phyloP scores from a whole-genome alignment of 2,888 invertebrate species.

The Luperina nickerlii region DNA sequence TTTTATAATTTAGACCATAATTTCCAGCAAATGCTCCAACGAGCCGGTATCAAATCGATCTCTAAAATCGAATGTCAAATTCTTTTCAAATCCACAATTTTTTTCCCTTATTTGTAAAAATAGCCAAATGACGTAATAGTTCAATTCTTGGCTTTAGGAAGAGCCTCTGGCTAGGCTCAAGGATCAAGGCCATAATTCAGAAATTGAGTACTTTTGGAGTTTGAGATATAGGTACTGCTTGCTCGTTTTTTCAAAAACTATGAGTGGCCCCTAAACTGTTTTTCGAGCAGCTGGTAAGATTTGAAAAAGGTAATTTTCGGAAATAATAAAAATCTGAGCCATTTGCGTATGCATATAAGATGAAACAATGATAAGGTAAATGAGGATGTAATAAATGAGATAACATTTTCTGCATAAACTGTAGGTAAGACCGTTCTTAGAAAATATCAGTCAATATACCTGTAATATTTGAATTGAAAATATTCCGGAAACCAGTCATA shows the following conservation, averaged over 20 bases:
- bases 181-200: background rate
- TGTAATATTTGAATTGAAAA: constrained; percentile 33
- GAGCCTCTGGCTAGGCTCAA: no score
- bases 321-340: constrained; percentile 45
- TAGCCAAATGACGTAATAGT: no score
- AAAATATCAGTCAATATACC: constrained; percentile 33
- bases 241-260: background rate
- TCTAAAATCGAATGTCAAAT: background rate
- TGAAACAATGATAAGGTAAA: constrained; percentile 32
- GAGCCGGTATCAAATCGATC: background rate
- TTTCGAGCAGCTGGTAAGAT: background rate
- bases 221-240: background rate
- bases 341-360: constrained; percentile 32
- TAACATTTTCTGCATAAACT: constrained; percentile 45
- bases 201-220: background rate
- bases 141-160: background rate
- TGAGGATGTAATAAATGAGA: constrained; percentile 36
- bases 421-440: constrained; percentile 36
- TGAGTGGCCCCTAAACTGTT: no score
- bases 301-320: constrained; percentile 26
- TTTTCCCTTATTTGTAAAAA: background rate
- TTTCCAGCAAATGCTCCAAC: background rate
- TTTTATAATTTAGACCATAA: no score
- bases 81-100: background rate
- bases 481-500: constrained; percentile 21